These are phyloP conservation scores for Campoletis sonorensis DNA, from an alignment of 1,140 invertebrate species.

Conservation along the genomic window DNA sequence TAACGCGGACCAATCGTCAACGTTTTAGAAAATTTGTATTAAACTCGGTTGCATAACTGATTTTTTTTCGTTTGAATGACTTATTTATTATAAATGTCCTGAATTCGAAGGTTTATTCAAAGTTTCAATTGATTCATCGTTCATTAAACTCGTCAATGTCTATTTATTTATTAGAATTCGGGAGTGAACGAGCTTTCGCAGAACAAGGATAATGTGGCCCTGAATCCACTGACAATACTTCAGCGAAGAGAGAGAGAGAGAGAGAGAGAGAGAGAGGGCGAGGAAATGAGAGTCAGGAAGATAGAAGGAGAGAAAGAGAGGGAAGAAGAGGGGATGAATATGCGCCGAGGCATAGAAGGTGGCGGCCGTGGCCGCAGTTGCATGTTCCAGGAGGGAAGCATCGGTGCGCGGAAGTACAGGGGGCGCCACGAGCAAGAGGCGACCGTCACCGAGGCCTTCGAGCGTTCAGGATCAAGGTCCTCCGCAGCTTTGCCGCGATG, in stretches of 20 bases:
- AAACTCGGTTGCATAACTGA: no score
- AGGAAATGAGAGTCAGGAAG: not conserved
- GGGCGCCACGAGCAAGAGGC: slow-evolving; percentile 1
- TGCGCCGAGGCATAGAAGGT: not conserved
- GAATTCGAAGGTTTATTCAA: not conserved
- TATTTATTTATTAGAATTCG: not conserved
- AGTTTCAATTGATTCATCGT: not conserved
- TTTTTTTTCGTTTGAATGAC: no score
- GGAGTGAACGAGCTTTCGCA: not conserved
- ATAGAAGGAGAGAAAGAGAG: not conserved
- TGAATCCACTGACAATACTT: no score
- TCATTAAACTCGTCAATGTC: not conserved
- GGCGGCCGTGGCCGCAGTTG: slow-evolving; percentile 21
- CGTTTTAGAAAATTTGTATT: no score
- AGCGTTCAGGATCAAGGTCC: slow-evolving; percentile 63
- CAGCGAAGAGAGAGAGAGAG: slow-evolving; percentile 6
- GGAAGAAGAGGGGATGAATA: not conserved
- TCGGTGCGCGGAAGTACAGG: slow-evolving; percentile 25
- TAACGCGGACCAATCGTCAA: no score
- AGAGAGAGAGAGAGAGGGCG: not conserved
- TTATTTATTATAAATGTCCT: not conserved
- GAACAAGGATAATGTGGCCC: not conserved
- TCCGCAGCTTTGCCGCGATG: slow-evolving; percentile 49
- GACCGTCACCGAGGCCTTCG: slow-evolving; percentile 36
- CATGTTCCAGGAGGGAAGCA: slow-evolving; percentile 1